Evolutionary conservation across 2,113 vertebrate species (phyloP).

Genomic region (Hylia prasina): DNA sequence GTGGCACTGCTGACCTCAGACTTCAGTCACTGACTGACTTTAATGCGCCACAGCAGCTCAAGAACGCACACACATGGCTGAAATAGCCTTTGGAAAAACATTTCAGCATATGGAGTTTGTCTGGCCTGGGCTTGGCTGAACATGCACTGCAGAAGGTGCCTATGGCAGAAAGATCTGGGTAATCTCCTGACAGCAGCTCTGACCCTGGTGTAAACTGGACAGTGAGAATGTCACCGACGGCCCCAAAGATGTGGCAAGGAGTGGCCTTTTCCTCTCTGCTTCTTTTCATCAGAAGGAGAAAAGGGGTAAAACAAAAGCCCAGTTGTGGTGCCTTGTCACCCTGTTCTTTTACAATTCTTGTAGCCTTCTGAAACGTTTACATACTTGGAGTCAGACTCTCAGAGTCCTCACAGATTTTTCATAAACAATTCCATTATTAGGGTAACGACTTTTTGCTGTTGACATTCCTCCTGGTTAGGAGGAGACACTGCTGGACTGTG

Average conservation of each 20-base stretch:
- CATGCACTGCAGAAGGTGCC: background rate
- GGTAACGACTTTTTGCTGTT: no score
- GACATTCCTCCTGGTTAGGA: no score
- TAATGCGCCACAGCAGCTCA: background rate
- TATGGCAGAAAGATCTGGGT: background rate
- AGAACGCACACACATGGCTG: background rate
- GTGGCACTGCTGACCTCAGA: background rate
- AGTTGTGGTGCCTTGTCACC: background rate
- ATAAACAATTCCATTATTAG: no score
- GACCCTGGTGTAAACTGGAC: background rate
- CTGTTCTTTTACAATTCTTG: no score
- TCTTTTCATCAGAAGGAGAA: background rate
- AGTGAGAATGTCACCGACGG: background rate
- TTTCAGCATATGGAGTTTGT: background rate
- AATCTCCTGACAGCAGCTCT: background rate
- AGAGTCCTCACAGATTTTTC: no score
- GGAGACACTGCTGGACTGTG: no score
- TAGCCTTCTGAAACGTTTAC: no score
- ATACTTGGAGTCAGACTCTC: no score
- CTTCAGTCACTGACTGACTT: background rate
- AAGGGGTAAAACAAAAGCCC: background rate
- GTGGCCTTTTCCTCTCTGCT: background rate
- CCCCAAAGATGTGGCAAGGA: background rate
- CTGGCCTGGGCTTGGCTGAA: background rate
- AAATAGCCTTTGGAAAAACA: slow-evolving; percentile 4